Evolutionary conservation across 2,888 invertebrate species (phyloP).

Genomic region (Conistra vaccinii): DNA sequence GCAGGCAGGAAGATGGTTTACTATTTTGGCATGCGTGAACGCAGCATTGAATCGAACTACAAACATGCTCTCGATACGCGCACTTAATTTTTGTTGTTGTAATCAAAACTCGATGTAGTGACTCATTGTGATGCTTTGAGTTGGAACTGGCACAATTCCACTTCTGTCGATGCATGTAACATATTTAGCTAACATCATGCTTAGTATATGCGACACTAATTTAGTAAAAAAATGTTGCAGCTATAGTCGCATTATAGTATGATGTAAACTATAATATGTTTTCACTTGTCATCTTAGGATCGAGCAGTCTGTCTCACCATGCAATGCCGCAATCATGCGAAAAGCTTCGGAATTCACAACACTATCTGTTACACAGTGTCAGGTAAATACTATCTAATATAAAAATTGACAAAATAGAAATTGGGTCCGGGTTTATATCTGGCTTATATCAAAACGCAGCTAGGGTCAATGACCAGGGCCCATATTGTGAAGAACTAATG

Average conservation of each 20-base stretch:
- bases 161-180: not conserved
- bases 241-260: conserved; percentile 8
- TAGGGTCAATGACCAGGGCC: conserved; percentile 43
- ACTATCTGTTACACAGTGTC: conserved; percentile 63
- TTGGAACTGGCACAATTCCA: not conserved
- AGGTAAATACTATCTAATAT: conserved; percentile 63
- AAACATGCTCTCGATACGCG: conserved; percentile 31
- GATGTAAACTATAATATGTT: conserved; percentile 11
- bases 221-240: not conserved
- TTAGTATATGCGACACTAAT: not conserved
- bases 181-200: conserved; percentile 13
- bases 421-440: conserved; percentile 31
- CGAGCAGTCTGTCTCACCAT: conserved; percentile 15
- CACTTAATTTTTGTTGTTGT: conserved; percentile 23
- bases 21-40: conserved; percentile 42
- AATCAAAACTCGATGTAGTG: conserved; percentile 4
- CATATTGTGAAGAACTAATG: too few species aligned
- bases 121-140: conserved; percentile 40
- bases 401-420: conserved; percentile 57
- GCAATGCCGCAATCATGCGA: conserved; percentile 47
- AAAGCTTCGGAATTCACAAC: conserved; percentile 65
- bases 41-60: conserved; percentile 47
- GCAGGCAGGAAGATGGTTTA: conserved; percentile 55
- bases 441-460: conserved; percentile 40
- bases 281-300: not conserved